A percentile compares a stretch with the other conserved stretches of the same genome.
Evolutionary conservation across 2,888 invertebrate genomes (phyloP).

Genomic region (Hyposoter dolosus): DNA sequence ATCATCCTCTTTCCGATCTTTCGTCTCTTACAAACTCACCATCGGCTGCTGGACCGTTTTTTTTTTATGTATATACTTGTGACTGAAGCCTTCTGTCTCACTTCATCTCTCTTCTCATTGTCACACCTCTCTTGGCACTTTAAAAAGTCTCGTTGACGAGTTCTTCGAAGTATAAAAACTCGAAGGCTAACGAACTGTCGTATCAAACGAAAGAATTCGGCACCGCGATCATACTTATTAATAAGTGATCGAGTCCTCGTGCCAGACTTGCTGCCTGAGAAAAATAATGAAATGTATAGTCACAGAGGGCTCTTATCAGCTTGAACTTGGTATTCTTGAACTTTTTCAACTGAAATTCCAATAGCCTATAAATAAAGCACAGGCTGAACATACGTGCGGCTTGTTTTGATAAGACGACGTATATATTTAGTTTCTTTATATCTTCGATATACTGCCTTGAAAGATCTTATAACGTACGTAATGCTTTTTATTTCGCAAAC

Average conservation of each 20-base stretch:
- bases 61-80: conserved; percentile 8
- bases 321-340: background rate
- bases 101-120: conserved; percentile 2
- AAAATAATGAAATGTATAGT: conserved; percentile 16
- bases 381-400: conserved; percentile 73
- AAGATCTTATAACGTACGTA: conserved; percentile 54
- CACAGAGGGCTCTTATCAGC: conserved; percentile 30
- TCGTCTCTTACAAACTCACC: background rate
- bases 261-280: background rate
- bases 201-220: conserved; percentile 3
- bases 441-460: conserved; percentile 66
- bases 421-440: conserved; percentile 70
- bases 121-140: conserved; percentile 40
- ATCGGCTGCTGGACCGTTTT: conserved; percentile 16
- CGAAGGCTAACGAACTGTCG: conserved; percentile 36
- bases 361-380: conserved; percentile 79
- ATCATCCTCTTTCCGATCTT: conserved; percentile 33
- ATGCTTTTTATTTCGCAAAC: conserved; percentile 67
- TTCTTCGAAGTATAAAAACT: conserved; percentile 54
- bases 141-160: conserved; percentile 55
- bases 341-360: conserved; percentile 51
- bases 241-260: conserved; percentile 24
- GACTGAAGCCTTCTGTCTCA: conserved; percentile 4
- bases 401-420: conserved; percentile 79
- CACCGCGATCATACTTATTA: conserved; percentile 10